Conservation (phyloP, 92 coral and sea anemone genomes). For the Anthopleura xanthogrammica region DNA sequence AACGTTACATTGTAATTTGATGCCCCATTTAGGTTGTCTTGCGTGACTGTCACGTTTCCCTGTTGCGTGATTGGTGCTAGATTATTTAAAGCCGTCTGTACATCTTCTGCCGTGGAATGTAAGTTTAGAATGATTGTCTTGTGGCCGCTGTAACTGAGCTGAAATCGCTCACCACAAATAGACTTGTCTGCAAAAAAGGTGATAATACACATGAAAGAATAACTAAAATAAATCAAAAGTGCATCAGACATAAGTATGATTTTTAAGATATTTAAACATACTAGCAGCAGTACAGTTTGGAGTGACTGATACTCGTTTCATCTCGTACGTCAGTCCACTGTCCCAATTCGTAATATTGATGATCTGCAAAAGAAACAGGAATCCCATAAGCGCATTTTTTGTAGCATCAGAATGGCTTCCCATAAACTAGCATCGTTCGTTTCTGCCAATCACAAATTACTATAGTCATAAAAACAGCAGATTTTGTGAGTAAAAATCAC, state of each 20-base stretch:
- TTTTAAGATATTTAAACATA: not conserved
- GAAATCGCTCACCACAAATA: constrained; percentile 32
- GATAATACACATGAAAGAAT: not conserved
- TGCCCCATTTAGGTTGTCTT: constrained; percentile 29
- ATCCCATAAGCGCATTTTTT: no score
- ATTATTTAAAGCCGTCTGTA: constrained; percentile 57
- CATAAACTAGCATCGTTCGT: not conserved
- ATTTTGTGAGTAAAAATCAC: not conserved
- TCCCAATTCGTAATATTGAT: constrained; percentile 67
- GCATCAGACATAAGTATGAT: not conserved
- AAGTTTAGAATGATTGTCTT: constrained; percentile 27
- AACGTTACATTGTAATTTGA: constrained; percentile 58
- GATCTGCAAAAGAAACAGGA: constrained; percentile 21
- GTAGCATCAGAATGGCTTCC: not conserved
- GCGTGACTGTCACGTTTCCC: constrained; percentile 68
- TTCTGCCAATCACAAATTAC: not conserved
- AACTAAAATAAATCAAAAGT: not conserved
- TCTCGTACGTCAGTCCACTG: constrained; percentile 46
- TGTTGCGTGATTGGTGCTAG: constrained; percentile 47
- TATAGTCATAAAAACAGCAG: no score
- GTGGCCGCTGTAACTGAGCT: constrained; percentile 50
- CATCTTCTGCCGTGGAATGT: constrained; percentile 40
- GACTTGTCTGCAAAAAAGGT: not conserved
- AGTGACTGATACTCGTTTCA: constrained; percentile 30
- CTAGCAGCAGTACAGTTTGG: constrained; percentile 1